Percentiles rank a stretch among this genome's conserved stretches.
These are phyloP conservation scores for Taphrorychus bicolor DNA, from an alignment of 2,888 invertebrate species.

Conservation along the genomic window DNA sequence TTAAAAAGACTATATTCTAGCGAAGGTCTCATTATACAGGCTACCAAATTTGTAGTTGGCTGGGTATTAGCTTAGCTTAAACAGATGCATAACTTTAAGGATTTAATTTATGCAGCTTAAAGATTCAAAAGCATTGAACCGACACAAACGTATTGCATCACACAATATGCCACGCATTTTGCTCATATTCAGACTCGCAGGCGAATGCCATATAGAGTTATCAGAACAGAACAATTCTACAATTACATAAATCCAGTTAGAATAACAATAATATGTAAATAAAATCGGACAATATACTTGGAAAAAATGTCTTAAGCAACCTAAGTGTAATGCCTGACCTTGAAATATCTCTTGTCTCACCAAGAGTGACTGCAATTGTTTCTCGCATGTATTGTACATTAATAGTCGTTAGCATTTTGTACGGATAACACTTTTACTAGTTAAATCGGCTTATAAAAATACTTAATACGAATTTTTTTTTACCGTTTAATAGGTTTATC, in stretches of 20 bases:
- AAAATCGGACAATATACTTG: not conserved
- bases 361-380: not conserved
- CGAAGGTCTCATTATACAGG: not conserved
- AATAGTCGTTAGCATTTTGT: not conserved
- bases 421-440: not conserved
- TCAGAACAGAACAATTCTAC: not conserved
- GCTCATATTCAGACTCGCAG: not conserved
- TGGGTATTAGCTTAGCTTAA: not conserved
- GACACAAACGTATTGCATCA: not conserved
- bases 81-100: not conserved
- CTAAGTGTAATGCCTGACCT: not conserved
- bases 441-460: not conserved
- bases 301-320: not conserved
- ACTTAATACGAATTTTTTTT: too few relatives aligned
- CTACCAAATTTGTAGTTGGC: not conserved
- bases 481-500: too few relatives aligned
- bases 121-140: not conserved
- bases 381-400: not conserved
- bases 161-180: not conserved
- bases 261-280: not conserved
- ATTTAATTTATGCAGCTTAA: not conserved
- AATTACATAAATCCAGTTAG: not conserved
- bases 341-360: not conserved
- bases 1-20: not conserved
- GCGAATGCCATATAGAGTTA: not conserved